Evolutionary conservation across 1,140 invertebrate species (phyloP).

Genomic region (Gryllus bimaculatus): DNA sequence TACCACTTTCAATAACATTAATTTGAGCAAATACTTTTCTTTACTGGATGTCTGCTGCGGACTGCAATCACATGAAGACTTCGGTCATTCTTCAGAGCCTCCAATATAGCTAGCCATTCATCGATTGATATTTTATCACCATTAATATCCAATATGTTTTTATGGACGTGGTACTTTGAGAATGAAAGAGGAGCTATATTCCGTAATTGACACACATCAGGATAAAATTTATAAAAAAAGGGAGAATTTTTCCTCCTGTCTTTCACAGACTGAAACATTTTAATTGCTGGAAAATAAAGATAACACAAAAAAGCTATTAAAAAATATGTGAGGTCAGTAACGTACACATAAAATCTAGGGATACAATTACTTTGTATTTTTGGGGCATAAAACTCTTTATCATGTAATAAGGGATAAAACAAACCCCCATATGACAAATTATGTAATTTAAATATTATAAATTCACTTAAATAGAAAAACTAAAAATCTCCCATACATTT

Average conservation of each 20-base stretch:
- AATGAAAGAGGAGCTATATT: conserved; percentile 9
- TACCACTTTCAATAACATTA: not conserved
- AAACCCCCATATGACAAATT: too few relatives aligned
- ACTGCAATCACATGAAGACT: conserved; percentile 48
- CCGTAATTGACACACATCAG: conserved; percentile 13
- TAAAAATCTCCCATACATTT: too few relatives aligned
- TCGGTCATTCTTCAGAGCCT: conserved; percentile 51
- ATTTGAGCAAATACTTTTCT: conserved; percentile 12
- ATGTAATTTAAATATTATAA: too few relatives aligned
- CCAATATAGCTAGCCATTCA: conserved; percentile 58
- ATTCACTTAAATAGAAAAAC: too few relatives aligned
- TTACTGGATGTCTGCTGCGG: conserved; percentile 36
- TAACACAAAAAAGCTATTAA: not conserved
- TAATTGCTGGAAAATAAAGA: not conserved
- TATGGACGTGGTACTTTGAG: not conserved
- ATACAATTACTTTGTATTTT: too few relatives aligned
- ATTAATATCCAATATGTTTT: conserved; percentile 45
- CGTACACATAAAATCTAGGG: too few relatives aligned
- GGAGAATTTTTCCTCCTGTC: not conserved
- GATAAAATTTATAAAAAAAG: conserved; percentile 11
- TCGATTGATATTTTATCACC: conserved; percentile 56
- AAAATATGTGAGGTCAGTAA: too few relatives aligned
- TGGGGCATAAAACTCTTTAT: too few relatives aligned
- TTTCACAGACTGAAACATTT: conserved; percentile 14
- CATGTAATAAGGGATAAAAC: too few relatives aligned